These are phyloP conservation scores for Erythrolamprus reginae DNA, from an alignment of 2,113 vertebrate species.

Conservation along the genomic window DNA sequence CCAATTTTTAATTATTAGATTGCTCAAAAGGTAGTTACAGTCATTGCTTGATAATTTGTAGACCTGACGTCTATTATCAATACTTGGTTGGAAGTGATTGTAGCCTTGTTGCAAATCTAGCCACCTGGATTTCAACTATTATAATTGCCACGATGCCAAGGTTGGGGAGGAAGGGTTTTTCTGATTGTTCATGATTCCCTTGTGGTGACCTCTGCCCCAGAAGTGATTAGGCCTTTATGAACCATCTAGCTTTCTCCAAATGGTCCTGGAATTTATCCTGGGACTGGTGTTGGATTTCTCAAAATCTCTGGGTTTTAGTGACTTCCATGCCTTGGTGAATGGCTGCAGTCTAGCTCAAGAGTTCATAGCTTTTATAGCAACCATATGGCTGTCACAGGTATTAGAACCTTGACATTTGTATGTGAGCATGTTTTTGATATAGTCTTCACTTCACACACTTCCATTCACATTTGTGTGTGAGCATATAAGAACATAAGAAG, in stretches of 20 bases:
- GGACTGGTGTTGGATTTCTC: neutral
- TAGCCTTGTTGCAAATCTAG: neutral
- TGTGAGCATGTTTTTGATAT: neutral
- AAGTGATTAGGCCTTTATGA: neutral
- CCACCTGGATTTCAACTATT: neutral
- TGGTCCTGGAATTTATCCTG: neutral
- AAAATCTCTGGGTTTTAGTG: neutral
- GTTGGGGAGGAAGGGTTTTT: neutral
- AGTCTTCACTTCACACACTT: neutral
- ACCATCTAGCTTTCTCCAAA: neutral
- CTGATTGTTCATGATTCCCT: neutral
- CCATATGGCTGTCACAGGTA: neutral
- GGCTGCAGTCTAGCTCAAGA: neutral
- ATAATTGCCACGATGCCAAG: neutral
- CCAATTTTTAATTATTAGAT: neutral
- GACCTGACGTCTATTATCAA: neutral
- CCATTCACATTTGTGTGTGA: too few species aligned
- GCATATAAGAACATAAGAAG: too few species aligned
- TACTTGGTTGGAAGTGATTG: neutral
- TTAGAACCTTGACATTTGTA: neutral
- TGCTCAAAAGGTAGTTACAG: neutral
- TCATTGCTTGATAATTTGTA: neutral
- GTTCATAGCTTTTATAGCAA: neutral
- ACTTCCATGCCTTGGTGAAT: neutral
- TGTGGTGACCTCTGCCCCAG: neutral